phyloP scores from a whole-genome alignment of 1,140 invertebrate genomes.

The Trichogramma pretiosum region DNA sequence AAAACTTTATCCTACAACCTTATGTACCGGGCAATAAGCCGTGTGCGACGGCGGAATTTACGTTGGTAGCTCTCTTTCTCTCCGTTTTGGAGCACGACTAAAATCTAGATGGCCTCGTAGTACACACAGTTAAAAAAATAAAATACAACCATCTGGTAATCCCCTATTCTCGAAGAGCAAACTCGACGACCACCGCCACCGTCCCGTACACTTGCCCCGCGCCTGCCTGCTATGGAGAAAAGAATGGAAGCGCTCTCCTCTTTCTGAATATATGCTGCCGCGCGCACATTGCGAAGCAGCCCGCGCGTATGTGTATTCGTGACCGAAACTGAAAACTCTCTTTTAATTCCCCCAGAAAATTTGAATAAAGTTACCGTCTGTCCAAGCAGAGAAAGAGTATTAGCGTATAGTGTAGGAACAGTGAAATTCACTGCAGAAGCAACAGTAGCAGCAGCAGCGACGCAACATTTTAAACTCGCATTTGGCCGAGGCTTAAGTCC shows the following conservation, averaged over 20 bases:
- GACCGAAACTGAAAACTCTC: slow-evolving; percentile 28
- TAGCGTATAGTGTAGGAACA: slow-evolving; percentile 19
- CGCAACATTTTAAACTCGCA: slow-evolving; percentile 35
- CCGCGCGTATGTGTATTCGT: background rate
- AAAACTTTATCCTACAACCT: slow-evolving; percentile 2
- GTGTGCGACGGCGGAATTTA: slow-evolving; percentile 10
- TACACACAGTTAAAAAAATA: slow-evolving; percentile 1
- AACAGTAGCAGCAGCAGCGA: too few relatives aligned
- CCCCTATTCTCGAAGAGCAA: background rate
- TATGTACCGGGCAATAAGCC: slow-evolving; percentile 9
- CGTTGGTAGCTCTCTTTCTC: too few relatives aligned
- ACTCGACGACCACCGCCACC: too few relatives aligned
- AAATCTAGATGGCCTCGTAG: background rate
- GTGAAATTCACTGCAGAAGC: too few relatives aligned
- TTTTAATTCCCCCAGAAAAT: slow-evolving; percentile 39
- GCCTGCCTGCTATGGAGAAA: background rate
- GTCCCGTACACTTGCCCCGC: too few relatives aligned
- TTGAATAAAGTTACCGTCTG: slow-evolving; percentile 32
- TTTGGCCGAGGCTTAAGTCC: slow-evolving; percentile 27
- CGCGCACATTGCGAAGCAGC: slow-evolving; percentile 1
- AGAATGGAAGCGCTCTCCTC: slow-evolving; percentile 1
- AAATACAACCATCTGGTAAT: slow-evolving; percentile 12
- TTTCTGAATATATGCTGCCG: slow-evolving; percentile 9
- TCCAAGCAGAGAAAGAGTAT: slow-evolving; percentile 26
- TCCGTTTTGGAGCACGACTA: background rate